Base-by-base conservation (phyloP, 2,888 invertebrate species). In the Halocaridina rubra region DNA sequence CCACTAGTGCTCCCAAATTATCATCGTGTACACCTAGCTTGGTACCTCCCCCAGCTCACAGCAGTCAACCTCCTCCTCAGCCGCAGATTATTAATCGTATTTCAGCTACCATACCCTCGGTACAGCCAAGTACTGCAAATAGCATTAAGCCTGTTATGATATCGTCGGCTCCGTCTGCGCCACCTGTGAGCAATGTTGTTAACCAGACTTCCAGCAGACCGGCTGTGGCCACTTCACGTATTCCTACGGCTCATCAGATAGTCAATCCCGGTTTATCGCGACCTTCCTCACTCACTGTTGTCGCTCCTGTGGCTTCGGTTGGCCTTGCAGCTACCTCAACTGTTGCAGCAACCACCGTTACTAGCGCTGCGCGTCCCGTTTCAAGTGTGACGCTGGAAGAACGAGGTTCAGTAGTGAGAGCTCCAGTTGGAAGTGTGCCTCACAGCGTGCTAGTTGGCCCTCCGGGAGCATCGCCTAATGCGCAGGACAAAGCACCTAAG, bases 131-230 rank as follows among this genome's bases (percentile, higher is more conserved):
- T 22, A 30, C 59, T 30, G 72, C 72, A 10, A 74, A 5, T 33
- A 80, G 27, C 61, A 33, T 61, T 72, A 53, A 80, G 39, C 39
- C 72, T 22, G 59, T 59, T 24, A 69, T 80, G 5, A 74, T 80
- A 32, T 27, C 80, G 13, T 33, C 80, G 30, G 59, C 77, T 19
- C 19, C 46, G 19, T 32, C 29, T 46, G 29, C 64, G 8, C 33
- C 81, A 10, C 57, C 80, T 22, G 64, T 79, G 10, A 81, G 81
- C 19, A 72, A 72, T 78, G 30, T 81, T 16, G 30, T 94, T 46
- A 89, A 89, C 72, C 95, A 95, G 89, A 94, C 95, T 89, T 93
- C 94, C 77, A 93, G 96, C 87, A 96, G 96, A 19, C 97, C 96
- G 16, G 96, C 96, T 53, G 75, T 75, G 30, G 16, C 64, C 24